phyloP scores from a whole-genome alignment of 2,113 vertebrate genomes.

The Telmatochromis sp. region DNA sequence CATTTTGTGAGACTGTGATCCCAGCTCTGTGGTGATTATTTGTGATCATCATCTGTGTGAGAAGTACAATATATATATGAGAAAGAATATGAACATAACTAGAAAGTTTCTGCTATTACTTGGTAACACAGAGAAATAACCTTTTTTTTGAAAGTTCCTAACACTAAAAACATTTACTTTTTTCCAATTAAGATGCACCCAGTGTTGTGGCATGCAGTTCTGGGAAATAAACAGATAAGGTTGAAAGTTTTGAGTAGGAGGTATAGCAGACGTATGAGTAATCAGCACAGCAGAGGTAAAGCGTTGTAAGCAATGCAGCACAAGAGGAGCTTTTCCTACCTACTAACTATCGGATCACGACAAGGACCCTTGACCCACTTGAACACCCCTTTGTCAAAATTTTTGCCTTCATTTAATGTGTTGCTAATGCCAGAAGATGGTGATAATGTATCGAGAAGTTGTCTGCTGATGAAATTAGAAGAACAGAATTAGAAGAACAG shows the following conservation, averaged over 20 bases:
- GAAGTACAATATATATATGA: neutral
- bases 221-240: neutral
- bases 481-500: neutral
- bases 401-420: rapidly evolving
- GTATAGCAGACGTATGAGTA: neutral
- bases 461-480: neutral
- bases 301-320: neutral
- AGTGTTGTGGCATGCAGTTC: neutral
- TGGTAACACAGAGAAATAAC: neutral
- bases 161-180: neutral
- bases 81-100: neutral
- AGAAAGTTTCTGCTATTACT: neutral
- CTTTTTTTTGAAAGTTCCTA: neutral
- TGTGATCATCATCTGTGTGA: neutral
- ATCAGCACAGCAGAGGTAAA: neutral
- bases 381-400: neutral
- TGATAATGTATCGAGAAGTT: neutral
- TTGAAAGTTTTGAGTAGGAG: neutral
- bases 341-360: neutral
- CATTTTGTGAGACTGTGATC: slow-evolving; percentile 1
- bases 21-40: neutral
- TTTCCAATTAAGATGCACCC: neutral
- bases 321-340: neutral
- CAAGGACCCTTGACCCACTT: neutral
- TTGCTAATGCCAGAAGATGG: neutral